Base-by-base conservation (phyloP, 2,888 invertebrate species). In the Dynastes maya region DNA sequence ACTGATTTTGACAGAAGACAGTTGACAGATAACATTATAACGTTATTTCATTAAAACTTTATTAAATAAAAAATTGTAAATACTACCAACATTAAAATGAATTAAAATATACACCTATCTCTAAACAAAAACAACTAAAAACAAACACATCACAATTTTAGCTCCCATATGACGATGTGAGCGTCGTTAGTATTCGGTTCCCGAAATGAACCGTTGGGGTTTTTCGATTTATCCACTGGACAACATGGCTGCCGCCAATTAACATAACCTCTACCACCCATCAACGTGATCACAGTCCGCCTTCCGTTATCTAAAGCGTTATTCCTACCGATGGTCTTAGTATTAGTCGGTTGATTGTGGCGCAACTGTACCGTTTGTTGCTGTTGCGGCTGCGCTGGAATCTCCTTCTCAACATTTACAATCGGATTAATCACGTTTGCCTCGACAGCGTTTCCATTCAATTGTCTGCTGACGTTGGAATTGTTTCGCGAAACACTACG, bases 131-230 rank as follows among this genome's bases (percentile, higher is more conserved):
- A 55, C 55, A 55, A 55, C 16, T n/a, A 55, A 55, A 22, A 55
- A n/a, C n/a, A 29, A 53, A 72, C 55, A 63, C 51, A 90, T 93
- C 92, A 94, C 91, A 94, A 92, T 86, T 95, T 95, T 90, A 94
- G 93, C 89, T 97, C 97, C 97, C 97, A 97, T 70, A 97, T 92
- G 81, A 97, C 94, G 85, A 97, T 94, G 89, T 97, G 96, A 16
- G 97, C 96, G 90, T 96, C 96, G 85, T 92, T 95, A 80, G 94
- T 94, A 88, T 95, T 95, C 67, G 94, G 94, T 80, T 94, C 94
- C 68, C 91, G 91, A 58, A 91, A 90, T 64, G 90, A 89, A 75
- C 65, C 51, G 51, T 6, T n/a, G 51, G 89, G 90, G 77, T 84
- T 84, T 77, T 86, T 89, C 83, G 83, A 86, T 45, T 92, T 90